phyloP scores from a whole-genome alignment of 2,113 vertebrate species.

The Engystomops pustulosus region DNA sequence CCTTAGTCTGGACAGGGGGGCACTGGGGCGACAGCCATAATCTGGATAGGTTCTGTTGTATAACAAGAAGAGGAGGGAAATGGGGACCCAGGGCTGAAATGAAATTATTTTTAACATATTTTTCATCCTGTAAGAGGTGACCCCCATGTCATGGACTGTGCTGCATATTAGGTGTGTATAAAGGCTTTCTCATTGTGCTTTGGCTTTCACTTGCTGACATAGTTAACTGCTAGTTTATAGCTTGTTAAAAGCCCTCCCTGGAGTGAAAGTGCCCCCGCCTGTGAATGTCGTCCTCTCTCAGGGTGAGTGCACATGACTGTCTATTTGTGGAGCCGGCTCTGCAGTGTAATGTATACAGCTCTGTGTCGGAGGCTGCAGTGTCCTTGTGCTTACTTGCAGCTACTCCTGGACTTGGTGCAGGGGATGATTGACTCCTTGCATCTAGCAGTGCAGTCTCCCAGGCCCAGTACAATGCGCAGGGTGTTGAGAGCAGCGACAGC shows the following conservation, averaged over 20 bases:
- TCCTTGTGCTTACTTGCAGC: conserved; percentile 67
- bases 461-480: conserved; percentile 70
- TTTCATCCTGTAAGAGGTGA: not conserved
- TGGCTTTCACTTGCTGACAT: conserved; percentile 17
- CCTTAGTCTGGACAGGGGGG: too few relatives aligned
- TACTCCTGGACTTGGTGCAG: conserved; percentile 46
- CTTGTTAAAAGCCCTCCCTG: conserved; percentile 38
- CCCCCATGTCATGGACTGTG: not conserved
- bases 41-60: too few relatives aligned
- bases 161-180: not conserved
- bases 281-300: conserved; percentile 61
- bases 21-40: too few relatives aligned
- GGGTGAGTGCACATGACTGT: conserved; percentile 60
- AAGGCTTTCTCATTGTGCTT: conserved; percentile 5
- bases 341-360: conserved; percentile 59
- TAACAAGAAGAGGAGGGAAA: too few relatives aligned
- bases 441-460: conserved; percentile 66
- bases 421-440: conserved; percentile 71
- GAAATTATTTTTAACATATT: too few relatives aligned
- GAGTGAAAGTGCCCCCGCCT: conserved; percentile 49
- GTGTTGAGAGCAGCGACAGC: conserved; percentile 84
- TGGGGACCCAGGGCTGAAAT: too few relatives aligned
- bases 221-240: conserved; percentile 36
- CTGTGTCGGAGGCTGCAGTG: conserved; percentile 60
- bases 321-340: conserved; percentile 60